These are phyloP conservation scores for Zootoca vivipara DNA, from an alignment of 2,113 vertebrate species.

Conservation along the genomic window DNA sequence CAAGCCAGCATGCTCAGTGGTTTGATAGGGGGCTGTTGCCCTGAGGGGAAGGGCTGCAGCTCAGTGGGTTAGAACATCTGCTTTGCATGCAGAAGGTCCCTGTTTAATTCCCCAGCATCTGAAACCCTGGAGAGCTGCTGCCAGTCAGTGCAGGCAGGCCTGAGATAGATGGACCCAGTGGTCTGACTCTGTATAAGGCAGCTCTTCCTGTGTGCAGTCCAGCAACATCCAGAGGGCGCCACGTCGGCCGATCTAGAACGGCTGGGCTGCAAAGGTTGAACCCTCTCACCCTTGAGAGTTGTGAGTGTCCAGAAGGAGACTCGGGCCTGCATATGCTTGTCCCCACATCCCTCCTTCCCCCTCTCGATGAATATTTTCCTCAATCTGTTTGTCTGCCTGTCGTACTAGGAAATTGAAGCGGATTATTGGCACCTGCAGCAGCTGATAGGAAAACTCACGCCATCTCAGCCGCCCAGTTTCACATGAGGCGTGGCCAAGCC, in stretches of 20 bases:
- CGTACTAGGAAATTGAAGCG: slow-evolving; percentile 65
- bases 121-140: too few species aligned
- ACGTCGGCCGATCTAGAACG: too few species aligned
- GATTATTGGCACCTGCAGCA: slow-evolving; percentile 67
- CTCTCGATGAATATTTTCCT: not conserved
- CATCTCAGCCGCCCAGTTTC: slow-evolving; percentile 45
- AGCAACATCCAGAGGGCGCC: too few species aligned
- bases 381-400: not conserved
- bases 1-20: not conserved
- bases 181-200: too few species aligned
- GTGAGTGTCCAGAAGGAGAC: not conserved
- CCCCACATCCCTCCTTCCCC: not conserved
- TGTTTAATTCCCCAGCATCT: too few species aligned
- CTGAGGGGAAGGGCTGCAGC: too few species aligned
- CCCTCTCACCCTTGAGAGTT: not conserved
- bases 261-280: not conserved
- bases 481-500: slow-evolving; percentile 50
- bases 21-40: not conserved
- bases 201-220: too few species aligned
- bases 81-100: too few species aligned
- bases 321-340: not conserved
- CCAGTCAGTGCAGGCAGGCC: too few species aligned
- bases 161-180: too few species aligned
- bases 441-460: slow-evolving; percentile 44
- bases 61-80: too few species aligned